Evolutionary conservation across 1,140 invertebrate genomes (phyloP), one percentile per base, ranked within the genome.

Genomic region (Octopus sinensis): DNA sequence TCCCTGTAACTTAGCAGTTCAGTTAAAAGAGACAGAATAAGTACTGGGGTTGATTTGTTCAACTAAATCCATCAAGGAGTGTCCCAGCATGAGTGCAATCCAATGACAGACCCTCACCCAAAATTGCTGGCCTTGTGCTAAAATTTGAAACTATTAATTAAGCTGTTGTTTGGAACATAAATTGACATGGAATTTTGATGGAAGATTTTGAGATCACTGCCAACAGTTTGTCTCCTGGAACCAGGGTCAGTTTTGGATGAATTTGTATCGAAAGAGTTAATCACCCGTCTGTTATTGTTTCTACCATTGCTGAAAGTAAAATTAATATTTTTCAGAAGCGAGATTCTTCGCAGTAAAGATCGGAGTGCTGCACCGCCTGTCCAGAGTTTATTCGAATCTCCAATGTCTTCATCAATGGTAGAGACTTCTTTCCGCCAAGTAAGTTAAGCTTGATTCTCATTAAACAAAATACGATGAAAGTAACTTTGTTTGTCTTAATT

Each of bases 331-430:
- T 78, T 7, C 53, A 83, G 83, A 13, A 81, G 82, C 52, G 78
- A 80, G 6, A 82, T 62, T 23, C 80, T 85, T 23, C 68, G 84
- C 54, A 77, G 76, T n/a, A 88, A 88, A 82, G 87, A 87, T 30
- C 89, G 88, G 80, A 83, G 83, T 75, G 89, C 88, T 73, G 90
- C 88, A n/a, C 90, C 90, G 77, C 90, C 90, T 17, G 86, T 88
- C 12, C 87, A 89, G 79, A 85, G 88, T 68, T 82, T 91, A 4
- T 84, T 89, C 75, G 84, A 87, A 75, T 80, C 79, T 75, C 79
- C 84, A 54, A 82, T 84, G 54, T 84, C 83, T 56, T 77, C 83
- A 52, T 76, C 85, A 4, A 51, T 80, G 75, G 75, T 76, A 23
- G 53, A 51, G 23, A 75, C 43, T 43, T 83, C 76, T 54, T 79